Percentiles rank a stretch among this genome's conserved stretches.
phyloP scores from a whole-genome alignment of 2,113 vertebrate genomes.

The Sebastes schlegelii region DNA sequence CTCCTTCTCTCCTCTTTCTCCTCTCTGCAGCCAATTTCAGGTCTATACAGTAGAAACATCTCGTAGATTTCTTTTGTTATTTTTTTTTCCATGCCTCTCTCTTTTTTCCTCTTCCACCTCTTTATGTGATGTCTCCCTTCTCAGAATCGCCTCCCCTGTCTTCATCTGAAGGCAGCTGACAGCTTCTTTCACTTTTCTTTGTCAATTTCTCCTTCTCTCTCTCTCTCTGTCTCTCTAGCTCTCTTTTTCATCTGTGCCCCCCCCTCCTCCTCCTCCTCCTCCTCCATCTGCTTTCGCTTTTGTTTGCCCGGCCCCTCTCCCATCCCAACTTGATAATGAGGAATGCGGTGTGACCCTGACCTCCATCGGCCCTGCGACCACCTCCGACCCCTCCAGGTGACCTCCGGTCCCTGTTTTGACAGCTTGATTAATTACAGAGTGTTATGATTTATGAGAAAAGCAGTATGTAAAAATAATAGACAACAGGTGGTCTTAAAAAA shows the following conservation, averaged over 20 bases:
- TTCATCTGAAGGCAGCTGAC: constrained; percentile 94
- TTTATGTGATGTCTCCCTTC: constrained; percentile 72
- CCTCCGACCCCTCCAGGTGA: constrained; percentile 96
- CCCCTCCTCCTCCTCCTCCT: constrained; percentile 86
- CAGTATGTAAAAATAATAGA: constrained; percentile 99
- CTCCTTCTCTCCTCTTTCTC: constrained; percentile 66
- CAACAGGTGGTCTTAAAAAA: constrained; percentile 99
- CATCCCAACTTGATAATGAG: constrained; percentile 99
- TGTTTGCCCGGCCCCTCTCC: constrained; percentile 97
- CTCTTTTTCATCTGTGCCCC: constrained; percentile 86
- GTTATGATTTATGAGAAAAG: constrained; percentile 99
- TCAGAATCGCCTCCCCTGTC: constrained; percentile 84
- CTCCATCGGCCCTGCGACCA: constrained; percentile 96
- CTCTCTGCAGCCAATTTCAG: constrained; percentile 79
- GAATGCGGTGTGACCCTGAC: constrained; percentile 99
- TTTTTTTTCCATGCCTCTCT: constrained; percentile 65
- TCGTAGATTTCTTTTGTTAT: constrained; percentile 81
- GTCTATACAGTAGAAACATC: constrained; percentile 83
- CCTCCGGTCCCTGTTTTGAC: constrained; percentile 97
- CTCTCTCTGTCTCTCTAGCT: constrained; percentile 84
- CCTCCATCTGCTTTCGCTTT: constrained; percentile 99
- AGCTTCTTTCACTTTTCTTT: constrained; percentile 96
- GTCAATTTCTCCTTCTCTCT: constrained; percentile 93
- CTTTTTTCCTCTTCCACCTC: constrained; percentile 50
- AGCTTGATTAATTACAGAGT: constrained; percentile 99